Conservation (phyloP, 2,888 invertebrate genomes). For the Chorisops tibialis region DNA sequence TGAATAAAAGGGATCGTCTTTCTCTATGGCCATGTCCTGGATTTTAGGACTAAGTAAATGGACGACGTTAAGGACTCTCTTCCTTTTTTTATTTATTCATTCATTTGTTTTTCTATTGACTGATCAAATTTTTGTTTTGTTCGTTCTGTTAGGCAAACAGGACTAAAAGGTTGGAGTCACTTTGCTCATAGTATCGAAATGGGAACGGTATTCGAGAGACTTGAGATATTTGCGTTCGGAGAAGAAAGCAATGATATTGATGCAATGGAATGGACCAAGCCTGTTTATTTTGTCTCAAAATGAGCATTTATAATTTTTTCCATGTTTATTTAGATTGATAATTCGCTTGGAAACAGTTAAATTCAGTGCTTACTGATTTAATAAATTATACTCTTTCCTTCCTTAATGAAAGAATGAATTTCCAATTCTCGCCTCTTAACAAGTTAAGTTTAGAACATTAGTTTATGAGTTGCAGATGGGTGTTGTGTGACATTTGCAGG, state of each 20-base stretch:
- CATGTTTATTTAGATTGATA: slow-evolving; percentile 5
- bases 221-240: slow-evolving; percentile 8
- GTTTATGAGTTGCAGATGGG: too few relatives aligned
- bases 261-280: not conserved
- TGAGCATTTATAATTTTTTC: not conserved
- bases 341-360: not conserved
- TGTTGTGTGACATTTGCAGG: too few relatives aligned
- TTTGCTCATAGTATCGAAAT: not conserved
- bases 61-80: slow-evolving; percentile 11
- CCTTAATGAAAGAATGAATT: too few relatives aligned
- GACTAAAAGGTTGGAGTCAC: slow-evolving; percentile 8
- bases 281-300: not conserved
- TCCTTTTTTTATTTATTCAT: slow-evolving; percentile 18
- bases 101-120: slow-evolving; percentile 23
- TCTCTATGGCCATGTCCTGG: not conserved
- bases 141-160: slow-evolving; percentile 18
- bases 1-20: not conserved
- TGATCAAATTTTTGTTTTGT: slow-evolving; percentile 25
- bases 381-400: too few relatives aligned
- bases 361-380: too few relatives aligned
- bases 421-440: too few relatives aligned
- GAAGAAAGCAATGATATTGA: not conserved
- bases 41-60: not conserved
- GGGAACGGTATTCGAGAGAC: not conserved
- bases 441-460: too few relatives aligned